A percentile compares a stretch with the other conserved stretches of the same genome.
phyloP scores from a whole-genome alignment of 2,797 vertebrate species.

The Alfaro cultratus region DNA sequence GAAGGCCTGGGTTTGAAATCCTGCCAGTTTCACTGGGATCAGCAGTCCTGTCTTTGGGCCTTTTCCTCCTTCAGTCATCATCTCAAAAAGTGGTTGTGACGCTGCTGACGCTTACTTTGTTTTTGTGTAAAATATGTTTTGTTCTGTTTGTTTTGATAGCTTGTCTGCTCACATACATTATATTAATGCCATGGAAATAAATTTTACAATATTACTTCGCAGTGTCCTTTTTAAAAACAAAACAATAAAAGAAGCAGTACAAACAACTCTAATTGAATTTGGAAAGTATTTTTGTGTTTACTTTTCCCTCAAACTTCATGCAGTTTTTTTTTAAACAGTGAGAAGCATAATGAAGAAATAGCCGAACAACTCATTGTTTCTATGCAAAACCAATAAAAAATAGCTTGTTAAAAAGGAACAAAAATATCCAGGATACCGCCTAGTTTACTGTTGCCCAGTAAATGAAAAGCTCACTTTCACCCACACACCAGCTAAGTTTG shows the following conservation, averaged over 20 bases:
- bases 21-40: constrained; percentile 55
- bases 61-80: constrained; percentile 65
- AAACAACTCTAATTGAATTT: neutral
- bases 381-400: neutral
- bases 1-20: constrained; percentile 38
- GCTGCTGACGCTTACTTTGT: constrained; percentile 74
- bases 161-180: constrained; percentile 81
- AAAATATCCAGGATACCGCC: neutral
- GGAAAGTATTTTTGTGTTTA: neutral
- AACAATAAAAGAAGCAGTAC: neutral
- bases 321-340: neutral
- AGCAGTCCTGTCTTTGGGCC: constrained; percentile 73
- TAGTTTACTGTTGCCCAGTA: neutral
- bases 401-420: neutral
- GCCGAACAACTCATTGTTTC: neutral
- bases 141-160: constrained; percentile 75
- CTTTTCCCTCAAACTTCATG: neutral
- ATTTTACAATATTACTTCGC: constrained; percentile 79
- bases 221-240: constrained; percentile 9
- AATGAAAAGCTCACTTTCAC: neutral
- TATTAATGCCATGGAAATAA: constrained; percentile 84
- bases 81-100: constrained; percentile 74
- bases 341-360: neutral
- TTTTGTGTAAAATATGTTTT: constrained; percentile 79
- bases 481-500: neutral